Evolutionary conservation across 2,888 invertebrate species (phyloP).

Genomic region (Cryptophagus acutangulus): DNA sequence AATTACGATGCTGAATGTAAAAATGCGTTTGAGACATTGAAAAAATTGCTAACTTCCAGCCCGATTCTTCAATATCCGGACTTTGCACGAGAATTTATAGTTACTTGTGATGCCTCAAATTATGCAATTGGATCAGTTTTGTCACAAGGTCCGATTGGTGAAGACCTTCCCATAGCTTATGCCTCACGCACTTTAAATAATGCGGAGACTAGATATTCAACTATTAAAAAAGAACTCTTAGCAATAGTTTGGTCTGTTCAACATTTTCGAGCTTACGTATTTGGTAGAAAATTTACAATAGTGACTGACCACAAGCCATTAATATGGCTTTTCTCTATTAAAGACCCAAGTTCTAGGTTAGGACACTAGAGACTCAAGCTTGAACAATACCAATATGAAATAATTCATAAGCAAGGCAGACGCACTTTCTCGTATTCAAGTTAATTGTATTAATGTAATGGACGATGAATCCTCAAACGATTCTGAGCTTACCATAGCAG

Average conservation of each 20-base stretch:
- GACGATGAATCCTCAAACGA: background rate
- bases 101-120: constrained; percentile 27
- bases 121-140: constrained; percentile 25
- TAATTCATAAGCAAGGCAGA: constrained; percentile 30
- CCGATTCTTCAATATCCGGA: constrained; percentile 23
- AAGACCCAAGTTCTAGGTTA: constrained; percentile 30
- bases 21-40: constrained; percentile 13
- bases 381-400: constrained; percentile 32
- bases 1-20: constrained; percentile 5
- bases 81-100: constrained; percentile 21
- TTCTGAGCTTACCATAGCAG: too few species aligned
- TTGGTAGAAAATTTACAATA: constrained; percentile 30
- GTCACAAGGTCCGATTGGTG: constrained; percentile 18
- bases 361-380: constrained; percentile 33
- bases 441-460: constrained; percentile 12
- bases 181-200: constrained; percentile 23
- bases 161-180: constrained; percentile 26
- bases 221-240: constrained; percentile 28
- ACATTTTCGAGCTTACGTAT: constrained; percentile 18
- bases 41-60: constrained; percentile 11
- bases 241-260: constrained; percentile 23
- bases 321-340: constrained; percentile 25
- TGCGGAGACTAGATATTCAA: constrained; percentile 19
- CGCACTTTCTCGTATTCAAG: constrained; percentile 12
- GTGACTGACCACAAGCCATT: constrained; percentile 38